A percentile compares a stretch with the other conserved stretches of the same genome.
Evolutionary conservation across 2,797 vertebrate genomes (phyloP).

Genomic region (Sebastes vulpes): DNA sequence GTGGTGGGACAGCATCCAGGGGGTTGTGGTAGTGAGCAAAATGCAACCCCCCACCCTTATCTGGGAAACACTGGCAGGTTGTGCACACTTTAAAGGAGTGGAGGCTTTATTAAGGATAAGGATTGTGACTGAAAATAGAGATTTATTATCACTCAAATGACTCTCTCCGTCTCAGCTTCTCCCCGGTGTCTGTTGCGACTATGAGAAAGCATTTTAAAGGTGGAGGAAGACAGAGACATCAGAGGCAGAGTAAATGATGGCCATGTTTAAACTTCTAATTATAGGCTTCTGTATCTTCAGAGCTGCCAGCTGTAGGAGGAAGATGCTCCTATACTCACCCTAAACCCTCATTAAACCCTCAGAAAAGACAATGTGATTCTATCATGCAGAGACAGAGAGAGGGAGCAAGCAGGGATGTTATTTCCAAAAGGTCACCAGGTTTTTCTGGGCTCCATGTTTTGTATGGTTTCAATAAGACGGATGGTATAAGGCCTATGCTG

Average conservation of each 20-base stretch:
- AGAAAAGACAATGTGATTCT: slow-evolving; percentile 37
- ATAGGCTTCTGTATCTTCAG: slow-evolving; percentile 50
- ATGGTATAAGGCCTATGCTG: not conserved
- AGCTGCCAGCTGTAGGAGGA: slow-evolving; percentile 25
- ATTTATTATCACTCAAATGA: not conserved
- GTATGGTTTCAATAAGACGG: not conserved
- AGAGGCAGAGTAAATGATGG: slow-evolving; percentile 49
- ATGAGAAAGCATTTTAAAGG: slow-evolving; percentile 14
- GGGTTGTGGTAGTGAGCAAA: slow-evolving; percentile 31
- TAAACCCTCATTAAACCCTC: slow-evolving; percentile 61
- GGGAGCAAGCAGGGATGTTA: not conserved
- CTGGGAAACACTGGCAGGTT: slow-evolving; percentile 3
- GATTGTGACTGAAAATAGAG: not conserved
- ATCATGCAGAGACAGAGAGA: slow-evolving; percentile 21
- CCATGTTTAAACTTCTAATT: slow-evolving; percentile 65
- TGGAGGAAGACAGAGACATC: slow-evolving; percentile 39
- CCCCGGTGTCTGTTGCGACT: not conserved
- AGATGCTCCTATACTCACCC: slow-evolving; percentile 33
- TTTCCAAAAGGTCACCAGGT: slow-evolving; percentile 17
- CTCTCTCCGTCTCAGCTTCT: not conserved
- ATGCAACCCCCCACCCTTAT: not conserved
- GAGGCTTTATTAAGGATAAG: not conserved
- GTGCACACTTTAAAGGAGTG: not conserved
- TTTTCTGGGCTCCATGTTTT: not conserved
- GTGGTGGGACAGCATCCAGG: slow-evolving; percentile 15